Conservation (phyloP, 2,888 invertebrate genomes). For the Tridacna gigas region DNA sequence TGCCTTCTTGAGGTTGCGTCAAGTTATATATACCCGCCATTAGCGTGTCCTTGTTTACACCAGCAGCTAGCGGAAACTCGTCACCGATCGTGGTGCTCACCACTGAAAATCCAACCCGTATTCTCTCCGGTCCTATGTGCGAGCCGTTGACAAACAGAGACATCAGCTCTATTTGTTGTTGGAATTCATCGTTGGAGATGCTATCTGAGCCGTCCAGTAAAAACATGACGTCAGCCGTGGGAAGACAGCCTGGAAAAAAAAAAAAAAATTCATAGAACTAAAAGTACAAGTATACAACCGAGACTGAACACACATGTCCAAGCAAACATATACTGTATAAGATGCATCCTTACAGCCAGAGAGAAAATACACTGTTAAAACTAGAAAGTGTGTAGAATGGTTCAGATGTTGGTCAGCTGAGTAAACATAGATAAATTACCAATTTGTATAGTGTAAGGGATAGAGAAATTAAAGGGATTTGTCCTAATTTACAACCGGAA, state of each 20-base stretch:
- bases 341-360: too few species aligned
- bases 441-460: too few species aligned
- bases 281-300: too few species aligned
- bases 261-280: background rate
- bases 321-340: too few species aligned
- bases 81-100: constrained; percentile 60
- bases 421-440: too few species aligned
- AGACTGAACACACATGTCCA: too few species aligned
- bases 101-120: constrained; percentile 56
- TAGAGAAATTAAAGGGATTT: too few species aligned
- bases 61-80: constrained; percentile 31
- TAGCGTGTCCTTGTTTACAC: constrained; percentile 31
- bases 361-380: too few species aligned
- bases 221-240: constrained; percentile 63
- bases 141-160: constrained; percentile 42
- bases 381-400: too few species aligned
- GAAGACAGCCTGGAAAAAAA: constrained; percentile 36
- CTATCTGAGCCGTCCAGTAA: constrained; percentile 65
- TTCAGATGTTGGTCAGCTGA: too few species aligned
- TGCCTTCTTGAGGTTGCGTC: constrained; percentile 63
- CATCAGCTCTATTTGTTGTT: constrained; percentile 54
- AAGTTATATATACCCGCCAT: constrained; percentile 24
- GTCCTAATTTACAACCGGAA: too few species aligned
- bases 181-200: constrained; percentile 61
- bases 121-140: constrained; percentile 40